Evolutionary conservation across 2,888 invertebrate species (phyloP), one percentile per base, ranked within the genome.

Genomic region (Rotaria sp.): DNA sequence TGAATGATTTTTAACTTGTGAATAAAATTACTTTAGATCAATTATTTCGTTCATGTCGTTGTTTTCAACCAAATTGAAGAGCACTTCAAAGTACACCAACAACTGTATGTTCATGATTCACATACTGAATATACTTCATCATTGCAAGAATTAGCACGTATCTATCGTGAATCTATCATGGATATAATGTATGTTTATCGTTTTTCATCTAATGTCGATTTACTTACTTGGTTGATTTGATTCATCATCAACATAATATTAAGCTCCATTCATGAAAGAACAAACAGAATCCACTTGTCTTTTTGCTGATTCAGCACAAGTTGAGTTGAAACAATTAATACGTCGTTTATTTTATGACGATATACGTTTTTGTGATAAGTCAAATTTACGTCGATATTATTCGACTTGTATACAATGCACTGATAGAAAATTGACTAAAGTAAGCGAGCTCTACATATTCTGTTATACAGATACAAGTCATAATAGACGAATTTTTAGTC

Each of bases 141-240:
- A 24, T 45, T 18, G 1, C 26, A 45, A 45, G 80, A 80, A 45
- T 7, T 80, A 26, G 41, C n/a, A 13, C 80, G 80, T 45, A 26
- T 41, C 0, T 80, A 80, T 80, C 80, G 80, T 80, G 80, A 80
- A 26, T 26, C n/a, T 45, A 80, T 80, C 18, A 45, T 80, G 80
- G 80, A 80, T 80, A 80, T 80, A 7, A 26, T 80, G 26, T 80
- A 80, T 45, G 80, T 80, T n/a, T 80, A 80, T 80, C 80, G 45
- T 45, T 80, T 45, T 45, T 80, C 80, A 2, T 80, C 80, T 10
- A 45, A 80, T 80, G n/a, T 80, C 2, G 80, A 80, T 80, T 45
- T 80, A 15, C n/a, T n/a, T n/a, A n/a, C 24, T 80, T 45, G 45
- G 80, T 45, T 45, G 80, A 45, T 80, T 45, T n/a, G 80, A 80